These are phyloP conservation scores for Alcedo atthis DNA, from an alignment of 2,797 vertebrate genomes.

Conservation along the genomic window DNA sequence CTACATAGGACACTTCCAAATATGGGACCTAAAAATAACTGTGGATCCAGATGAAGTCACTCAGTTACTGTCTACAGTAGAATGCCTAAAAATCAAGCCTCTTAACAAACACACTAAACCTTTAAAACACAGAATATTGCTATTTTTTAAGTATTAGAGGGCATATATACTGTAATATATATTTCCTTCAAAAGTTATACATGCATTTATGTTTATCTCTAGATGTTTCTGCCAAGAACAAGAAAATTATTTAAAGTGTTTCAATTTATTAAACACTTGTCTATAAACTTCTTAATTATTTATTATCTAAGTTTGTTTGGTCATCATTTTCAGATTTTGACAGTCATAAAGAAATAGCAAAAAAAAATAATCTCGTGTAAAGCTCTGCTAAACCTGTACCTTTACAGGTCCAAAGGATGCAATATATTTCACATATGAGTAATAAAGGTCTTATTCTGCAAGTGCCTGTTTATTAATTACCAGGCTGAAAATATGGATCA, in stretches of 20 bases:
- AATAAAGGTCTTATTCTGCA: conserved; percentile 2
- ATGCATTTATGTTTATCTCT: not conserved
- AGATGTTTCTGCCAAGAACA: not conserved
- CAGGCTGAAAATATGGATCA: not conserved
- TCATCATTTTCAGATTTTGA: not conserved
- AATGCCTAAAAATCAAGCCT: not conserved
- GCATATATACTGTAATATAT: not conserved
- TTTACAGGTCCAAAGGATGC: not conserved
- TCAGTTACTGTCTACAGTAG: not conserved
- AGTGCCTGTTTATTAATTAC: conserved; percentile 23
- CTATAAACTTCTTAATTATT: not conserved
- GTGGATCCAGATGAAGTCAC: not conserved
- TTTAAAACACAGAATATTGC: not conserved
- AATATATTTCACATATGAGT: not conserved
- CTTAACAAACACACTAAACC: not conserved
- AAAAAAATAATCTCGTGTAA: conserved; percentile 2
- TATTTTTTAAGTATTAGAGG: not conserved
- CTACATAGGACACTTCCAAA: fast-evolving
- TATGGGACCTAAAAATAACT: not conserved
- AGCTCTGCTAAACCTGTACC: not conserved
- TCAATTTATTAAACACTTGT: not conserved
- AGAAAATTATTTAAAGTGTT: not conserved
- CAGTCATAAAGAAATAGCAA: not conserved
- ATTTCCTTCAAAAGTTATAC: not conserved
- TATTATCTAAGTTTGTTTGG: not conserved